Percentiles rank a stretch among this genome's conserved stretches.
phyloP scores from a whole-genome alignment of 1,140 invertebrate genomes.

The Pomphorhynchus laevis region DNA sequence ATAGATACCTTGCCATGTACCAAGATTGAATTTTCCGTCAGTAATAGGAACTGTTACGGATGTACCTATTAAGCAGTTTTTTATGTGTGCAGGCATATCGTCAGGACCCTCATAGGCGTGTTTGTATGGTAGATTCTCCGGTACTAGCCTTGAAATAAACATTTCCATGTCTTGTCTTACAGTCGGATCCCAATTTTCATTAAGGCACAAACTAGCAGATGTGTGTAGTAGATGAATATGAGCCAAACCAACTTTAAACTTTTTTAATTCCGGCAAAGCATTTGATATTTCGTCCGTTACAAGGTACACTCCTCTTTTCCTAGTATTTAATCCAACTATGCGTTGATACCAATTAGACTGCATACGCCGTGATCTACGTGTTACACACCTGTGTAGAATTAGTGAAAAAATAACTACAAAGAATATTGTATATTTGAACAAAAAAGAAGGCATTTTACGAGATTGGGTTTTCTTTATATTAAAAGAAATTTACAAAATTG shows the following conservation, averaged over 20 bases:
- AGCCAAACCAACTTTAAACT: neutral
- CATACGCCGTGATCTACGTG: too few relatives aligned
- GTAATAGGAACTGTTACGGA: slow-evolving; percentile 72
- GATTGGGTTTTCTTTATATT: too few relatives aligned
- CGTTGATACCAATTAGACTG: slow-evolving; percentile 2
- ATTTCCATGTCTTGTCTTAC: slow-evolving; percentile 66
- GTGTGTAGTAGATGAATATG: slow-evolving; percentile 1
- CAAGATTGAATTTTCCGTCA: slow-evolving; percentile 58
- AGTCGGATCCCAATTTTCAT: slow-evolving; percentile 1
- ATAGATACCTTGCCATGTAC: slow-evolving; percentile 88
- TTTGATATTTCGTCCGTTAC: neutral
- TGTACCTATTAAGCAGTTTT: slow-evolving; percentile 69
- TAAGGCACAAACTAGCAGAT: neutral
- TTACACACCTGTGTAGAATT: too few relatives aligned
- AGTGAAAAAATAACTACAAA: too few relatives aligned
- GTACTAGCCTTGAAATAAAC: slow-evolving; percentile 90
- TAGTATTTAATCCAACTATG: neutral
- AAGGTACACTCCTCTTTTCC: neutral
- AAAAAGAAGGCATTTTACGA: too few relatives aligned
- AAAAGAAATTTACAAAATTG: too few relatives aligned
- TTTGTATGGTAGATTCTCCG: slow-evolving; percentile 42
- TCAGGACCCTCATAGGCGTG: slow-evolving; percentile 85
- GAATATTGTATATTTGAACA: too few relatives aligned
- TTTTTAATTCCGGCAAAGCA: slow-evolving; percentile 1
- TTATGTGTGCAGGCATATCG: slow-evolving; percentile 88